Conservation (phyloP, 2,797 vertebrate genomes). For the Argyrosomus regius region DNA sequence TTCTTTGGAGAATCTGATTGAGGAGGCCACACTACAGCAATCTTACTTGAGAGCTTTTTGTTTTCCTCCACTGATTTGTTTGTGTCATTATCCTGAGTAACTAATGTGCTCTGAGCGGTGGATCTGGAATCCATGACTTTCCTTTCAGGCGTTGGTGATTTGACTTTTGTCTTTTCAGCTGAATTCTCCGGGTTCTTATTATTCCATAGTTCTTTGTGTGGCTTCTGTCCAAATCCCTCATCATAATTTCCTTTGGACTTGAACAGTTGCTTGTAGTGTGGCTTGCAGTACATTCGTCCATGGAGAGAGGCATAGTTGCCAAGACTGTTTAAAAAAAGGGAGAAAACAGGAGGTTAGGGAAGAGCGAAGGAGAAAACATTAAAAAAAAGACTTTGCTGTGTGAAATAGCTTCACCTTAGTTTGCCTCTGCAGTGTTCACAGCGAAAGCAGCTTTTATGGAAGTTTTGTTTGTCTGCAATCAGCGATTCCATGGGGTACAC, state of each 20-base stretch:
- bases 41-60: constrained; percentile 88
- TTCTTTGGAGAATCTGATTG: constrained; percentile 87
- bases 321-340: constrained; percentile 84
- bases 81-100: constrained; percentile 43
- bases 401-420: constrained; percentile 88
- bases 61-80: constrained; percentile 75
- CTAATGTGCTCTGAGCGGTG: constrained; percentile 48
- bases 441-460: constrained; percentile 97
- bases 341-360: constrained; percentile 3
- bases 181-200: constrained; percentile 82
- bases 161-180: constrained; percentile 69
- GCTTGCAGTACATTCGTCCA: constrained; percentile 98
- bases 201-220: constrained; percentile 94
- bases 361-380: not conserved
- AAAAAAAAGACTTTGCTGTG: not conserved
- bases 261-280: constrained; percentile 98
- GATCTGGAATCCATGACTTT: constrained; percentile 69
- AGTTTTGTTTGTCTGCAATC: constrained; percentile 94
- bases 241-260: constrained; percentile 99
- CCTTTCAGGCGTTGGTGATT: constrained; percentile 76
- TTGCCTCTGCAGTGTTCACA: constrained; percentile 94
- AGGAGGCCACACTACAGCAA: constrained; percentile 94
- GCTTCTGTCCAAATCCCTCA: constrained; percentile 97
- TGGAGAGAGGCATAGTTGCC: constrained; percentile 99
- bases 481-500: constrained; percentile 98